Base-by-base conservation (phyloP, 2,797 vertebrate genomes). In the Pangasius djambal region DNA sequence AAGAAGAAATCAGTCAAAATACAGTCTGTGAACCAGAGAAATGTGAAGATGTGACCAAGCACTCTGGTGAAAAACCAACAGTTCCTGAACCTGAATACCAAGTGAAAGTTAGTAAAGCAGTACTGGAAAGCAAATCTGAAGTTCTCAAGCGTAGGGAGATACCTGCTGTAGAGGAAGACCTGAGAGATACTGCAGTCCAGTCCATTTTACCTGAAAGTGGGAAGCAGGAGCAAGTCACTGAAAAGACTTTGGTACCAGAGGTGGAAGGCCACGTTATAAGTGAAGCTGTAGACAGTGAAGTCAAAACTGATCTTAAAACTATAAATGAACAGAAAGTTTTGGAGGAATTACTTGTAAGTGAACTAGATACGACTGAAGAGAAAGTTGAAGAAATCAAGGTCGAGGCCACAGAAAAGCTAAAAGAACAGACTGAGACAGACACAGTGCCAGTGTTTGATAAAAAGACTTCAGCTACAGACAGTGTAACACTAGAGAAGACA, bases 191-290 rank as follows among this genome's bases (percentile, higher is more conserved):
- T 84, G 2, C 57, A 59, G 61, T 40, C 16, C 61, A 59, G 81
- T 55, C 28, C 55, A 81, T 70, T 83, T 44, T 86, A 37, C 63
- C 77, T 75, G 63, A 89, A 83, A 85, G 52, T 57, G 37, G 65
- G 65, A 79, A 83, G 25, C 90, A 89, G 79, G 78, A 90, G 67
- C 28, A 89, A 86, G 40, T 55, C 55, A 67, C 34, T 89, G 88
- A 82, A 28, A 75, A 31, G 87, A 57, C 69, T 74, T 6, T 72
- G 20, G 52, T 59, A 31, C 48, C 40, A 44, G 78, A 89, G 22
- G 63, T 86, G 48, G 40, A 85, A 70, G 83, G n/a, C 6, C 22
- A 44, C 25, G 34, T 82, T 31, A 22, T 2, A 28, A 57, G 44
- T 37, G 34, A 61, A 63, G 44, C 52, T 86, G 57, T 57, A 85